These are phyloP conservation scores for Engystomops pustulosus DNA, from an alignment of 2,113 vertebrate species.

Conservation along the genomic window DNA sequence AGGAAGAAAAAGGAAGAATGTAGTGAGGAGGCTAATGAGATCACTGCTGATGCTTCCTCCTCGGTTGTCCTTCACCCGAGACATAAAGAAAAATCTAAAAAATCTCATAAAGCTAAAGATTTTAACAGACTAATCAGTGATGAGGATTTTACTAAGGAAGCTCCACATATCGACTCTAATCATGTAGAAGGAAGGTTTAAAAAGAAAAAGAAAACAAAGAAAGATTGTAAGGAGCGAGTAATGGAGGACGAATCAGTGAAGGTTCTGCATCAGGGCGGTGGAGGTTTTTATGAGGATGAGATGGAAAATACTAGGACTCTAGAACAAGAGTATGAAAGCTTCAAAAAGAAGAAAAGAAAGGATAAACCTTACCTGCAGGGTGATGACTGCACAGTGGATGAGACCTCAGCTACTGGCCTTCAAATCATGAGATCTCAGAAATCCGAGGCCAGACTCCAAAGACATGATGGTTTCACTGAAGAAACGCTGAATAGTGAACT, in stretches of 20 bases:
- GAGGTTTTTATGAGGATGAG: too few relatives aligned
- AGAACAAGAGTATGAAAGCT: too few relatives aligned
- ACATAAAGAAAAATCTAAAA: neutral
- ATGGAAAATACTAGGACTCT: too few relatives aligned
- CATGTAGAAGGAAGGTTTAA: neutral
- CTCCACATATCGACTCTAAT: neutral
- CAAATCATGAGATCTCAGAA: too few relatives aligned
- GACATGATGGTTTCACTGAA: neutral
- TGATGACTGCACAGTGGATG: too few relatives aligned
- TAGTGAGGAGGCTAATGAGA: neutral
- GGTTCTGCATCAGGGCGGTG: too few relatives aligned
- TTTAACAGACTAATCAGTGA: neutral
- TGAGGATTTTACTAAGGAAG: neutral
- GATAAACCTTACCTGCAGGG: too few relatives aligned
- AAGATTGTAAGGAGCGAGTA: neutral
- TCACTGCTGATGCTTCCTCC: neutral
- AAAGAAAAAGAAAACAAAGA: neutral
- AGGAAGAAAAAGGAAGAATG: constrained; percentile 4
- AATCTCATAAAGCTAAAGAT: neutral
- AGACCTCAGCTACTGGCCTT: too few relatives aligned
- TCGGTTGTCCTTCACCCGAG: neutral
- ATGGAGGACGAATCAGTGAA: neutral
- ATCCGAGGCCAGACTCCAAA: too few relatives aligned
- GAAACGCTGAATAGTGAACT: too few relatives aligned
- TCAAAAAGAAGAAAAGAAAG: neutral